Conservation (phyloP, 2,113 vertebrate species). For the Grantiella picta region DNA sequence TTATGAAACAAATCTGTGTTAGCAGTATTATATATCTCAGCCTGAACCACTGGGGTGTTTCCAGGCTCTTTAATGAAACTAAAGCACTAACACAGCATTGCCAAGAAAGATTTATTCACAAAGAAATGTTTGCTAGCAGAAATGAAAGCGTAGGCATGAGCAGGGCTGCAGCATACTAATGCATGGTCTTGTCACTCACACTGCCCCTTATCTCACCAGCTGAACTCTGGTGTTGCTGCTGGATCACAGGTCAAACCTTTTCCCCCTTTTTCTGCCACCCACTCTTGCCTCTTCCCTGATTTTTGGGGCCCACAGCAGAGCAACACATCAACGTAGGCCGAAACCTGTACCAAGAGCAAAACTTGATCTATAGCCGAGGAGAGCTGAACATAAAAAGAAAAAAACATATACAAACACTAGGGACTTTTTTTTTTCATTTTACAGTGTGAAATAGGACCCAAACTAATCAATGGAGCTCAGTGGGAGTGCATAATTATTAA, state of each 20-base stretch:
- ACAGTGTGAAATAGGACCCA: constrained; percentile 67
- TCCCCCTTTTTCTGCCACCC: neutral
- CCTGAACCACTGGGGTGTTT: constrained; percentile 74
- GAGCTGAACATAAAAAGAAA: constrained; percentile 12
- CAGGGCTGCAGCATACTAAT: neutral
- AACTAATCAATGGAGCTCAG: constrained; percentile 70
- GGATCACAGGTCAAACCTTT: neutral
- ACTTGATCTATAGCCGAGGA: constrained; percentile 19
- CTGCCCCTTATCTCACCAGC: neutral
- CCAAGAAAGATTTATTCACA: constrained; percentile 76
- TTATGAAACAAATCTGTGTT: constrained; percentile 83
- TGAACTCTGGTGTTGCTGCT: neutral
- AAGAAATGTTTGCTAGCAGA: constrained; percentile 71
- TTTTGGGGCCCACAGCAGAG: neutral
- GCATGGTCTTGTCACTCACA: neutral
- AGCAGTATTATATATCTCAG: constrained; percentile 78
- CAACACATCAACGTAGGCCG: neutral
- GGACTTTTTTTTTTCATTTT: constrained; percentile 52
- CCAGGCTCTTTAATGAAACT: constrained; percentile 78
- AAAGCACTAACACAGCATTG: constrained; percentile 71
- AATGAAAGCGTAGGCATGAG: constrained; percentile 44
- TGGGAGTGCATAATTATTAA: constrained; percentile 77
- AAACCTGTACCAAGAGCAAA: constrained; percentile 16
- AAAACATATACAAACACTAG: constrained; percentile 50
- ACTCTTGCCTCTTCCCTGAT: neutral